Conservation (phyloP, 2,888 invertebrate genomes). For the Imbricaverruca yamaguchii region DNA sequence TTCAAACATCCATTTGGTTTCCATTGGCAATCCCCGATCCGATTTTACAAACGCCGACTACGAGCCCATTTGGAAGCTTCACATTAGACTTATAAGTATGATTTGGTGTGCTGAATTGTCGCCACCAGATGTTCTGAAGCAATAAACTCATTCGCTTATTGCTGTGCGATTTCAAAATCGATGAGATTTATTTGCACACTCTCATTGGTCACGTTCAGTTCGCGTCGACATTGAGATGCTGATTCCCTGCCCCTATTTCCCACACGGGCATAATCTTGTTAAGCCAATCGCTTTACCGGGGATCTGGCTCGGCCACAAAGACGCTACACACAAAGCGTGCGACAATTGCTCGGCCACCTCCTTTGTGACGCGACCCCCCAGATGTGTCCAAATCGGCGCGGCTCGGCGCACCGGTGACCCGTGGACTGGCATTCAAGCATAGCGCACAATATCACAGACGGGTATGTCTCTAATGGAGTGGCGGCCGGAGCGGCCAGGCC, state of each 20-base stretch:
- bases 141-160: constrained; percentile 6
- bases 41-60: too few relatives aligned
- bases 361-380: background rate
- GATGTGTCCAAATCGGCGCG: background rate
- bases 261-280: constrained; percentile 1
- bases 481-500: background rate
- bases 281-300: constrained; percentile 11
- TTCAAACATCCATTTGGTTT: too few relatives aligned
- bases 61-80: too few relatives aligned
- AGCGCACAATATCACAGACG: background rate
- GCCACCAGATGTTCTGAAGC: background rate
- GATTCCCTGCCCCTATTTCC: background rate
- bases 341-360: background rate
- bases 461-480: background rate
- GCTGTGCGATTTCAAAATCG: background rate
- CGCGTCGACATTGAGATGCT: background rate
- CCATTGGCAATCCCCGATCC: too few relatives aligned
- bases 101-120: background rate
- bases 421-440: background rate
- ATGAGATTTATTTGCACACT: background rate
- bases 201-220: background rate
- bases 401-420: background rate
- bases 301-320: background rate
- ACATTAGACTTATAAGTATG: too few relatives aligned
- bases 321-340: background rate